Conservation (phyloP, 2,113 vertebrate species). For the Emydura subglobosa region DNA sequence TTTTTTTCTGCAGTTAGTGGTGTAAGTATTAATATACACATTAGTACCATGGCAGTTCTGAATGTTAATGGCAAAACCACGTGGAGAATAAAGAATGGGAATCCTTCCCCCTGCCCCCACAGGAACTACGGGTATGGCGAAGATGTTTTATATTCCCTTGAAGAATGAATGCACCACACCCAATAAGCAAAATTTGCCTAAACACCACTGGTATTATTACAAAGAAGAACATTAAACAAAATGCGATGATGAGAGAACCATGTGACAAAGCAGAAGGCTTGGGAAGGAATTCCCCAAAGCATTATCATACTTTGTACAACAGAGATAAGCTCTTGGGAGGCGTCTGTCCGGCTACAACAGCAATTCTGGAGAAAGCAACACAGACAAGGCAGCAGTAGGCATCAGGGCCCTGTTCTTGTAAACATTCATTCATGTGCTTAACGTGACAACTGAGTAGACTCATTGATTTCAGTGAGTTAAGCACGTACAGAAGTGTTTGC, state of each 20-base stretch:
- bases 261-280: background rate
- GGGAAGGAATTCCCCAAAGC: background rate
- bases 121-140: background rate
- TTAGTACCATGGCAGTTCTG: background rate
- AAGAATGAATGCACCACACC: background rate
- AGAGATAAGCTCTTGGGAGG: background rate
- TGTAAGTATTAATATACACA: background rate
- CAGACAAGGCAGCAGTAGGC: background rate
- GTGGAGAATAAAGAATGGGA: background rate
- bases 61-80: background rate
- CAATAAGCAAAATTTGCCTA: background rate
- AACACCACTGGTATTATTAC: background rate
- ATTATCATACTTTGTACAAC: background rate
- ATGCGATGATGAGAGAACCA: background rate
- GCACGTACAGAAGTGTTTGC: conserved; percentile 49
- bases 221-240: background rate
- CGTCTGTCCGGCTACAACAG: background rate
- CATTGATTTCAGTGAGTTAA: conserved; percentile 62
- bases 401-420: background rate
- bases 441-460: conserved; percentile 25
- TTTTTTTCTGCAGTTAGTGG: background rate
- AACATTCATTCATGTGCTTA: conserved; percentile 37
- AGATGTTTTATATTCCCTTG: background rate
- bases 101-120: background rate
- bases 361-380: conserved; percentile 6